Evolutionary conservation across 2,888 invertebrate species (phyloP).

Genomic region (Diarsia mendica): DNA sequence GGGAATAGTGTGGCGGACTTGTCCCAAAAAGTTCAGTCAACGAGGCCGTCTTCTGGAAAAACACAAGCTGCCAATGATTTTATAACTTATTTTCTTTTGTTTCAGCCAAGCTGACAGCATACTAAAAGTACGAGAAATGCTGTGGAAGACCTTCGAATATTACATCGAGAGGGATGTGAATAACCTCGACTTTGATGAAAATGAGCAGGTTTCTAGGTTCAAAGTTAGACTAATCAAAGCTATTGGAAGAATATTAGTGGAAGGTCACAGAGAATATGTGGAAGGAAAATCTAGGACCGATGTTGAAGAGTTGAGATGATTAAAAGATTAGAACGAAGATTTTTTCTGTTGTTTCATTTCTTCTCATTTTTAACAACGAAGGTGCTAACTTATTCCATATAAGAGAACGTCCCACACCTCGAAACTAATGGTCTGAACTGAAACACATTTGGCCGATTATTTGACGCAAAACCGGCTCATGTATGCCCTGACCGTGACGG

Average conservation of each 20-base stretch:
- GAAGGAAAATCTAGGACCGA: constrained; percentile 54
- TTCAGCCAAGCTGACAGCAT: constrained; percentile 88
- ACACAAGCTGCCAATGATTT: no score
- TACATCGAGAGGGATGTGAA: constrained; percentile 83
- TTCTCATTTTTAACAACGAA: neutral
- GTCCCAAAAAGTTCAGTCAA: no score
- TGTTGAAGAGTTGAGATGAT: constrained; percentile 36
- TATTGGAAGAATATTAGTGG: constrained; percentile 78
- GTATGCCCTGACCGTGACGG: no score
- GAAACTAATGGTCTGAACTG: no score
- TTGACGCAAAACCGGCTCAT: no score
- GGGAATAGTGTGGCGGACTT: no score
- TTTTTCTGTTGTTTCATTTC: constrained; percentile 15
- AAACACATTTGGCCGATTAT: no score
- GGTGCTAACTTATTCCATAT: no score
- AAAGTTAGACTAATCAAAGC: constrained; percentile 79
- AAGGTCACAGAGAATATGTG: constrained; percentile 72
- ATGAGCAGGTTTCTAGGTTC: constrained; percentile 73
- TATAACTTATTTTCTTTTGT: constrained; percentile 54
- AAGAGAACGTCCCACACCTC: no score
- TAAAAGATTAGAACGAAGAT: constrained; percentile 4
- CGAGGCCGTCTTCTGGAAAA: no score
- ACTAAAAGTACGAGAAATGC: constrained; percentile 83
- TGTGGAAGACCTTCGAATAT: constrained; percentile 87
- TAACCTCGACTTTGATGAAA: constrained; percentile 73